Evolutionary conservation across 30 jellyfish, hydroid and myxozoan genomes (phyloP), one percentile per base, ranked within the genome.

Genomic region (Chrysaora quinquecirrha): DNA sequence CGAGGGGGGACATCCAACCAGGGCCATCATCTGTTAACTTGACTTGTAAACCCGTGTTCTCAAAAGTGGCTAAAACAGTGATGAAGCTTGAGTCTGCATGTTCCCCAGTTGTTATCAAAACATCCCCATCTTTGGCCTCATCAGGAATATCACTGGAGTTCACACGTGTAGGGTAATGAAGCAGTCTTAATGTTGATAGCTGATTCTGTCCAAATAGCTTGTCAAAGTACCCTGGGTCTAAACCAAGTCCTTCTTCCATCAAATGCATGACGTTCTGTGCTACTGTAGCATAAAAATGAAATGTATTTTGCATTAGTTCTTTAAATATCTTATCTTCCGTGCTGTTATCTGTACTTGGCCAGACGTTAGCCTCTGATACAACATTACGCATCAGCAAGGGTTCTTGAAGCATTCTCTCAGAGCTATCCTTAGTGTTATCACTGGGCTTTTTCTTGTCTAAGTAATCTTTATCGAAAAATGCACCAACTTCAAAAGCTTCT

Each of bases 401-500:
- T 23, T 48, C 49, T 29, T 73, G 64, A 6, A 3, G 11, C 54
- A 14, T 3, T 38, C 14, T 38, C 11, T 3, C 11, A 6, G 6
- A 3, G 54, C 54, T 38, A 38, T 38, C 54, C 6, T 38, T 6
- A 38, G 6, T 14, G 14, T 38, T 38, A 38, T 38, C 14, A 38
- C 54, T 14, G n/a, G n/a, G n/a, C n/a, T n/a, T n/a, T n/a, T n/a
- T n/a, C n/a, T n/a, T n/a, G n/a, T 19, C 56, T 32, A 21, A 18
- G 0, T 24, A 47, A 0, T 47, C 35, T 2, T 75, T 35, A 16
- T 69, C 84, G 33, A 83, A 90, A 48, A 77, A 47, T 16, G 50
- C 90, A 2, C 97, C 97, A 14, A 71, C 23, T 56, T 90, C 96
- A 47, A 75, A 78, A 23, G 97, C 97, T 71, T 90, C 96, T 34